A percentile compares a stretch with the other conserved stretches of the same genome.
phyloP scores from a whole-genome alignment of 2,888 invertebrate species.

The Eustalomyia histrio region DNA sequence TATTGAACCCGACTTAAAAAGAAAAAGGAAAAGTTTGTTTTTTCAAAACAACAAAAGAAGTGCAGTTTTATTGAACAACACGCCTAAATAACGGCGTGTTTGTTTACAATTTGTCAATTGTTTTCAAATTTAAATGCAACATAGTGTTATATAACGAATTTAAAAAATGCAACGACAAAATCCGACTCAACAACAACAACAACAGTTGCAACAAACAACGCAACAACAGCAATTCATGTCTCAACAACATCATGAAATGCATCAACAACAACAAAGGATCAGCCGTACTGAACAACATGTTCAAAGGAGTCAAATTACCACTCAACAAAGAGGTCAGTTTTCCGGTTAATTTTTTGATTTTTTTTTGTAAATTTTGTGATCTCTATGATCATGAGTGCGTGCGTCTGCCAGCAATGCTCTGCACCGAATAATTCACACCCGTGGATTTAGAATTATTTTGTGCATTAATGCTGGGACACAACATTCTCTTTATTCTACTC shows the following conservation, averaged over 20 bases:
- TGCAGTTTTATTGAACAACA: constrained; percentile 46
- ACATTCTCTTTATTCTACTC: background rate
- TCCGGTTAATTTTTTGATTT: background rate
- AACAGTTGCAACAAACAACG: constrained; percentile 73
- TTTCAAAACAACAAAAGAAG: constrained; percentile 16
- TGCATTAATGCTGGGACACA: constrained; percentile 34
- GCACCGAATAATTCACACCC: constrained; percentile 71
- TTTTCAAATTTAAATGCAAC: constrained; percentile 75
- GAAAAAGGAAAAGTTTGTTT: constrained; percentile 18
- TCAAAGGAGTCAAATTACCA: constrained; percentile 85
- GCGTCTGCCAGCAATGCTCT: constrained; percentile 35
- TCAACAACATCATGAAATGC: constrained; percentile 80
- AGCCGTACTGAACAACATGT: constrained; percentile 88
- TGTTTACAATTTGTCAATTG: constrained; percentile 57
- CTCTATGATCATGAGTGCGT: background rate
- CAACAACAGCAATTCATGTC: constrained; percentile 76
- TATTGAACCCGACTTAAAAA: constrained; percentile 15
- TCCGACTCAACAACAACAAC: constrained; percentile 80
- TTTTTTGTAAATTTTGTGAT: background rate
- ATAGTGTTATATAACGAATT: constrained; percentile 78
- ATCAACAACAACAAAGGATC: constrained; percentile 83
- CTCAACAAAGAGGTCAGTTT: constrained; percentile 86
- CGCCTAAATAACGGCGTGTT: constrained; percentile 41
- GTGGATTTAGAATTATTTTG: constrained; percentile 73
- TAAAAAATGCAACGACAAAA: constrained; percentile 87